phyloP scores from a whole-genome alignment of 2,113 vertebrate species.

The Axis porcinus region DNA sequence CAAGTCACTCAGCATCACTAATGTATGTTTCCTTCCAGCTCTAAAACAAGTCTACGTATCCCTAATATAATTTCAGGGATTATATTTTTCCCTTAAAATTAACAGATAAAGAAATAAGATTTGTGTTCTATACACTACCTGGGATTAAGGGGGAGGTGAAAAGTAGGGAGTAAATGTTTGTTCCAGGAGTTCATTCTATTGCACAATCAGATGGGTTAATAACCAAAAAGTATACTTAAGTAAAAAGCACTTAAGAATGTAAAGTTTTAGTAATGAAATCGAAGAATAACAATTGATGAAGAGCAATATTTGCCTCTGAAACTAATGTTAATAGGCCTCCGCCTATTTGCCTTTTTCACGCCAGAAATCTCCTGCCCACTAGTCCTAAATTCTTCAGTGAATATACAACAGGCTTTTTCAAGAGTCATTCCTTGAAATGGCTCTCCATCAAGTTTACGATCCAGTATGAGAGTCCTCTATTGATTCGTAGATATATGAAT shows the following conservation, averaged over 20 bases:
- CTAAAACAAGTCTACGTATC: neutral
- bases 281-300: neutral
- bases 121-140: neutral
- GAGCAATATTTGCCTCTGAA: neutral
- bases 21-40: constrained; percentile 14
- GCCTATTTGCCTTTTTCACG: neutral
- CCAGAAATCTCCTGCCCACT: neutral
- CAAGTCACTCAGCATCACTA: neutral
- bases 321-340: neutral
- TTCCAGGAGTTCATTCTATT: neutral
- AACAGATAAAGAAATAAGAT: constrained; percentile 20
- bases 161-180: neutral
- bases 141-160: neutral
- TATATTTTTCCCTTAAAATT: constrained; percentile 8
- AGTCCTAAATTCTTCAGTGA: neutral
- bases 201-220: neutral
- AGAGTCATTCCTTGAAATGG: neutral
- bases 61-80: neutral
- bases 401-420: neutral
- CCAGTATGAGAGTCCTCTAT: neutral
- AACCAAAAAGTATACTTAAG: neutral
- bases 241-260: neutral
- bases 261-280: neutral
- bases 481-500: neutral
- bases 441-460: neutral